These are phyloP conservation scores for Stegodyphus mimosarum DNA, from an alignment of 1,140 invertebrate species.

Conservation along the genomic window DNA sequence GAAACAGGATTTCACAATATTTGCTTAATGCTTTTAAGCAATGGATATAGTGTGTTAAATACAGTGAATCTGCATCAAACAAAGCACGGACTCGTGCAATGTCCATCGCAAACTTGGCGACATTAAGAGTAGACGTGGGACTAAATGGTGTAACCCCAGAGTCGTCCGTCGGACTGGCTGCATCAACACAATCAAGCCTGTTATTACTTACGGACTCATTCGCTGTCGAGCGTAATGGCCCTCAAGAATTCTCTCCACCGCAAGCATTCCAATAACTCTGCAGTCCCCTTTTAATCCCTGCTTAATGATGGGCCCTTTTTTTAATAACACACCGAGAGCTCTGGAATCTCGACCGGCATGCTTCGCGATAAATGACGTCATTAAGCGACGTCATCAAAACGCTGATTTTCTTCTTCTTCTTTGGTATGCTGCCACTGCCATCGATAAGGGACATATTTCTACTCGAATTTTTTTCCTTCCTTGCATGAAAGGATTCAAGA, in stretches of 20 bases:
- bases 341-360: not conserved
- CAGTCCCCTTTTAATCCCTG: constrained; percentile 43
- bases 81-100: too few species aligned
- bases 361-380: constrained; percentile 49
- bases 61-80: too few species aligned
- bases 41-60: too few species aligned
- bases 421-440: not conserved
- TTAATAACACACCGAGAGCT: not conserved
- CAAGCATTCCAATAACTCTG: constrained; percentile 57
- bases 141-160: too few species aligned
- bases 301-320: constrained; percentile 23
- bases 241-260: constrained; percentile 30
- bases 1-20: too few species aligned
- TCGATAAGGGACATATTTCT: not conserved
- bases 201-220: constrained; percentile 53
- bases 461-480: not conserved
- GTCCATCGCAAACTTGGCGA: not conserved
- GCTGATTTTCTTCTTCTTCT: constrained; percentile 48
- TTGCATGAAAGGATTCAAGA: too few species aligned
- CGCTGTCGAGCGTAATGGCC: constrained; percentile 46
- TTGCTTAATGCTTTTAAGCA: too few species aligned
- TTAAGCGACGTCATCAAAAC: constrained; percentile 57
- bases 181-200: too few species aligned
- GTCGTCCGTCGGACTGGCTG: constrained; percentile 49
- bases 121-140: not conserved